phyloP scores from a whole-genome alignment of 2,113 vertebrate species.

The Chloebia gouldiae region DNA sequence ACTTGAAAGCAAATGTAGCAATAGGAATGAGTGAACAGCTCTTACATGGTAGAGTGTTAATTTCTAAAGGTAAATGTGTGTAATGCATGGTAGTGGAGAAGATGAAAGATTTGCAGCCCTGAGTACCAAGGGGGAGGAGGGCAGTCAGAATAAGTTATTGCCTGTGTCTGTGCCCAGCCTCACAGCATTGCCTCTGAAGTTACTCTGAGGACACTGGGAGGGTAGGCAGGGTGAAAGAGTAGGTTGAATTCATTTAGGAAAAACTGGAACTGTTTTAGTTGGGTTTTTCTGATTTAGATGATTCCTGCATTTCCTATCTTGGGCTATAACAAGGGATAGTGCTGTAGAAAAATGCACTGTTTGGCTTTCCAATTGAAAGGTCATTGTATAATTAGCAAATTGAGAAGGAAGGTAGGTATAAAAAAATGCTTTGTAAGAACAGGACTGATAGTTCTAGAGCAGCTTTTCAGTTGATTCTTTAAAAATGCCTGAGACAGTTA shows the following conservation, averaged over 20 bases:
- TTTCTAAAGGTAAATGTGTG: background rate
- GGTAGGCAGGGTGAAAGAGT: background rate
- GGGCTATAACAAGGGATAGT: background rate
- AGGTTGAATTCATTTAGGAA: background rate
- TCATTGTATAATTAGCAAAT: background rate
- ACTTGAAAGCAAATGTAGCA: background rate
- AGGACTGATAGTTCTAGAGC: background rate
- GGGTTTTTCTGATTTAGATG: background rate
- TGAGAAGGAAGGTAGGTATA: background rate
- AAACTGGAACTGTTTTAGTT: background rate
- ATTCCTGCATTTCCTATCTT: background rate
- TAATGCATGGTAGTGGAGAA: background rate
- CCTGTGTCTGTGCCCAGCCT: background rate
- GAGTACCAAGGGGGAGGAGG: rapidly evolving
- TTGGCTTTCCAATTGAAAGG: background rate
- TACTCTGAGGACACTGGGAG: background rate
- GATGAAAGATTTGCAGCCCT: background rate
- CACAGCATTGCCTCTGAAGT: background rate
- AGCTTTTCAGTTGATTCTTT: background rate
- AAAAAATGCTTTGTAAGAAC: background rate
- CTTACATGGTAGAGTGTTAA: background rate
- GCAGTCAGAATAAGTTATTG: no score
- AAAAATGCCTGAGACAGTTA: background rate
- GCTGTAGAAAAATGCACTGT: background rate
- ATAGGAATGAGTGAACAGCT: background rate